phyloP scores from a whole-genome alignment of 1,140 invertebrate species.

The Teleopsis dalmanni region DNA sequence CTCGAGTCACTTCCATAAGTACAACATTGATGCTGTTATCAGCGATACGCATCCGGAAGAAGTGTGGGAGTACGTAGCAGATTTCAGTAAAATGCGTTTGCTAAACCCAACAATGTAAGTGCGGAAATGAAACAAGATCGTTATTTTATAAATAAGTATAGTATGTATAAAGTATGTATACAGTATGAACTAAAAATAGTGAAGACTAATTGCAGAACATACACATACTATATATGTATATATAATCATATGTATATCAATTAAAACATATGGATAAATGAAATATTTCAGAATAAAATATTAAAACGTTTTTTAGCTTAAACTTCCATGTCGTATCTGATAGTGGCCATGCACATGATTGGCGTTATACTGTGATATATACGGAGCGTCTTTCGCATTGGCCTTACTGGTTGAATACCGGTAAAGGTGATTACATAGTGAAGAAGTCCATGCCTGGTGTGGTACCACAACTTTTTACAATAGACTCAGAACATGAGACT shows the following conservation, averaged over 20 bases:
- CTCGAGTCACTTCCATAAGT: constrained; percentile 32
- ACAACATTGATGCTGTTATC: constrained; percentile 44
- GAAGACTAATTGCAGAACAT: background rate
- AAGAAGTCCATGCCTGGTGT: constrained; percentile 42
- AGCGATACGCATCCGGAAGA: constrained; percentile 49
- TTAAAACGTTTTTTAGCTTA: constrained; percentile 42
- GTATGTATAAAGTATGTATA: background rate
- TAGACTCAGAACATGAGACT: constrained; percentile 56
- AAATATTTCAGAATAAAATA: background rate
- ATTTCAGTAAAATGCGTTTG: constrained; percentile 64
- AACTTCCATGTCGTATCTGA: constrained; percentile 56
- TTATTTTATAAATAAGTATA: background rate
- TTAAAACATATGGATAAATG: background rate
- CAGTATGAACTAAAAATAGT: background rate
- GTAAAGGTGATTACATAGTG: constrained; percentile 52
- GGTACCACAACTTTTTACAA: constrained; percentile 44
- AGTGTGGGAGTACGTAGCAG: constrained; percentile 66
- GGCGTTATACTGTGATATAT: constrained; percentile 62
- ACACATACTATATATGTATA: background rate
- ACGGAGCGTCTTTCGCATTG: constrained; percentile 57
- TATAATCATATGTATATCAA: background rate
- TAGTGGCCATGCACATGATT: constrained; percentile 58
- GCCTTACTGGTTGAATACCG: constrained; percentile 53
- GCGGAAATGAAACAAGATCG: background rate
- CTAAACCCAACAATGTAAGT: constrained; percentile 67